Base-by-base conservation (phyloP, 2,113 vertebrate genomes). In the Gymnorhina tibicen region DNA sequence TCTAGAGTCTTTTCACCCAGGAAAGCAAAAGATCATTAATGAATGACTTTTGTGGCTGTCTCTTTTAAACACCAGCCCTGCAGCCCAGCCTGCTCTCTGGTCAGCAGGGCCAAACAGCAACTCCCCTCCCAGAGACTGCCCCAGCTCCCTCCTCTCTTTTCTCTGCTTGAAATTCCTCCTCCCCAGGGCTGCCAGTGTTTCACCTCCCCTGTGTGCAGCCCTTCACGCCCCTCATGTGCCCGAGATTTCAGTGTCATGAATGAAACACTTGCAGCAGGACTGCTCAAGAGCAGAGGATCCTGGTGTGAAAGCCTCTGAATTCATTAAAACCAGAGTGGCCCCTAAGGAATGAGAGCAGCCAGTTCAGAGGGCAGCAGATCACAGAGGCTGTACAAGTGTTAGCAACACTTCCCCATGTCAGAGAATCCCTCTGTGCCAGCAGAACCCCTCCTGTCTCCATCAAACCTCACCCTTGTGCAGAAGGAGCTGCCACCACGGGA, bases 221-320 rank as follows among this genome's bases (percentile, higher is more conserved):
- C 76, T 52, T 59, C 42, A 53, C 33, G 68, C 6, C 81, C 69
- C 46, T 72, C 3, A 6, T 1, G 21, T 18, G 41, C 37, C 46
- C 0, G 0, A 32, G 28, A 13, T 50, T 46, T 23, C 63, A 58
- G 76, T 20, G 35, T 7, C 18, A 46, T 0, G 5, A 26, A 22
- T 53, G 16, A 68, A 88, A 50, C 10, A 12, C 30, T 46, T 37
- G 42, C 60, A 66, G 66, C 37, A 52, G 60, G 39, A 27, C 21
- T 35, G 42, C 21, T 39, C 15, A 52, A 27, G 20, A 79, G 41
- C 74, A 46, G 20, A 1, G 3, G 6, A 32, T 60, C 53, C 41
- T 19, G 30, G 23, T 7, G 33, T 9, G 85, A 58, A 67, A 53
- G 14, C 8, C 32, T 49, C 30, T 33, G 23, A 18, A 42, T 53